Percentiles rank a stretch among this genome's conserved stretches.
phyloP scores from a whole-genome alignment of 2,113 vertebrate species.

The Engystomops pustulosus region DNA sequence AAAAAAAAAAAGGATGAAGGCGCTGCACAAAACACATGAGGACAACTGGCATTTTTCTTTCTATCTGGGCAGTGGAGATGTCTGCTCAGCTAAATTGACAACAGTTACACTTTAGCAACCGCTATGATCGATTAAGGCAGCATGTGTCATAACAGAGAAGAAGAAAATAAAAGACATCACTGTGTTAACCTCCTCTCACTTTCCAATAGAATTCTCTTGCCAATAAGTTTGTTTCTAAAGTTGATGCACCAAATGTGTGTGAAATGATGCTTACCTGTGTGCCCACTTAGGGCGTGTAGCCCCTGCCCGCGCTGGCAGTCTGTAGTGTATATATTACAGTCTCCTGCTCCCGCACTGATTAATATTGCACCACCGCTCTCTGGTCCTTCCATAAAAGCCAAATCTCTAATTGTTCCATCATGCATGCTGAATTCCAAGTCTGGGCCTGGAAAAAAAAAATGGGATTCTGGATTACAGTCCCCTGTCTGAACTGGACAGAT shows the following conservation, averaged over 20 bases:
- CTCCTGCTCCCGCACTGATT: conserved; percentile 97
- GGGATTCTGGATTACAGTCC: not conserved
- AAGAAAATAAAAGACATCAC: too few relatives aligned
- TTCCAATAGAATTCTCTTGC: too few relatives aligned
- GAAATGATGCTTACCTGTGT: conserved; percentile 76
- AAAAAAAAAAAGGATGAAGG: too few relatives aligned
- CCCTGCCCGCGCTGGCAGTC: conserved; percentile 95
- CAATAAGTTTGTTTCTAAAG: too few relatives aligned
- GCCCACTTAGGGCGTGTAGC: conserved; percentile 92
- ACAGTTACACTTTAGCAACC: too few relatives aligned
- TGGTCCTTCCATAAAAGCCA: conserved; percentile 98
- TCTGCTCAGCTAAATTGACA: too few relatives aligned
- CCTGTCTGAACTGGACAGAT: not conserved
- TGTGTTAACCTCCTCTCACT: too few relatives aligned
- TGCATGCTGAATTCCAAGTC: conserved; percentile 98
- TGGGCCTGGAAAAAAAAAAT: conserved; percentile 79
- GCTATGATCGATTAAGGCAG: too few relatives aligned
- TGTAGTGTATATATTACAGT: conserved; percentile 95
- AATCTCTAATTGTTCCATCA: conserved; percentile 95
- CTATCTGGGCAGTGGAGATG: too few relatives aligned
- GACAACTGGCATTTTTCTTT: too few relatives aligned
- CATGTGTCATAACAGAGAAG: too few relatives aligned
- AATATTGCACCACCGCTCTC: conserved; percentile 96
- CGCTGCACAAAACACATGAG: too few relatives aligned
- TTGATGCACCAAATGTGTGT: not conserved